These are phyloP conservation scores for Belonocnema kinseyi DNA, from an alignment of 1,140 invertebrate genomes.

Conservation along the genomic window DNA sequence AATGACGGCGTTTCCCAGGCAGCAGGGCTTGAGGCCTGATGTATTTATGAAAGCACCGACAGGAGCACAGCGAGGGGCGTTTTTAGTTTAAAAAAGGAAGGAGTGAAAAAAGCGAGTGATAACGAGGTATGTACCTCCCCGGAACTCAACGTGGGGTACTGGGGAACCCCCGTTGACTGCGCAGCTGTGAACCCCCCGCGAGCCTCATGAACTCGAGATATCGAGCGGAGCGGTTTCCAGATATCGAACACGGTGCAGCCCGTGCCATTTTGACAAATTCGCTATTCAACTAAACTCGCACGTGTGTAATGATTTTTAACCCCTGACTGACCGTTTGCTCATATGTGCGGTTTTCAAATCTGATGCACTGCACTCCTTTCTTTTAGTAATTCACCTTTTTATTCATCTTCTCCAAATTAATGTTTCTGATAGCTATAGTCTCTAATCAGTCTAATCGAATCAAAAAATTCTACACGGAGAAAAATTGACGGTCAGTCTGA, in stretches of 20 bases:
- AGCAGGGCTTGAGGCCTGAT: conserved; percentile 32
- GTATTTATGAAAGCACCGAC: conserved; percentile 53
- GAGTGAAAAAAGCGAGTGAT: conserved; percentile 63
- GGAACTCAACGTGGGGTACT: conserved; percentile 57
- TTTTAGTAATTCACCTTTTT: not conserved
- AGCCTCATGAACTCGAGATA: conserved; percentile 33
- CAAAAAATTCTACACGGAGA: no score
- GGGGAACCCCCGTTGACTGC: conserved; percentile 63
- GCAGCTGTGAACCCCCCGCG: conserved; percentile 63
- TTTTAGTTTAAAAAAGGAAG: conserved; percentile 53
- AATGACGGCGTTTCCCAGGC: conserved; percentile 59
- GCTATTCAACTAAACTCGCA: conserved; percentile 55
- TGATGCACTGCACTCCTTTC: conserved; percentile 25
- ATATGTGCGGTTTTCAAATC: conserved; percentile 56
- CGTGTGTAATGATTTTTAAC: conserved; percentile 58
- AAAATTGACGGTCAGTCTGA: no score
- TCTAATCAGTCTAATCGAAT: no score
- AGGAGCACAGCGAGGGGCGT: conserved; percentile 54
- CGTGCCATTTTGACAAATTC: conserved; percentile 68
- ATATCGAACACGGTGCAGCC: conserved; percentile 35
- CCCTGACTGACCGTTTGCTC: conserved; percentile 59
- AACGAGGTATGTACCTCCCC: conserved; percentile 64
- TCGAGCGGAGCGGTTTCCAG: conserved; percentile 32
- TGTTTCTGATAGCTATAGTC: no score
- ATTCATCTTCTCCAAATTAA: not conserved